These are phyloP conservation scores for Panurus biarmicus DNA, from an alignment of 2,113 vertebrate genomes.

Conservation along the genomic window DNA sequence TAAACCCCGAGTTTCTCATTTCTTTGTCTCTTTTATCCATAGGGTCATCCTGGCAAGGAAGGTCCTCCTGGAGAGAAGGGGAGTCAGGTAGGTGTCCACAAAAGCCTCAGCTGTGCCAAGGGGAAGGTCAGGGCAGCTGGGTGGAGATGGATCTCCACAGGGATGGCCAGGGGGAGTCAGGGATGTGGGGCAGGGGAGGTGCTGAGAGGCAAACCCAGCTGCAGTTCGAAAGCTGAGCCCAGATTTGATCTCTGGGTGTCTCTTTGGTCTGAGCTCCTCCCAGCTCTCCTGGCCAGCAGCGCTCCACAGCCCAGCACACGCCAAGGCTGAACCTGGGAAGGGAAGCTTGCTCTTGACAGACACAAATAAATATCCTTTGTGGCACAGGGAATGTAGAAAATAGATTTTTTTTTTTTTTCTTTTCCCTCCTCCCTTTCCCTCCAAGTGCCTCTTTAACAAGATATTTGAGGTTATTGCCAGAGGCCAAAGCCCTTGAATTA, in stretches of 20 bases:
- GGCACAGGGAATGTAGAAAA: background rate
- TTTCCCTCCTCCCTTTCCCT: background rate
- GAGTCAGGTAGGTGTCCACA: constrained; percentile 71
- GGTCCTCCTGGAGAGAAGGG: constrained; percentile 93
- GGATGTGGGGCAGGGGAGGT: background rate
- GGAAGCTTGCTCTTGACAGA: background rate
- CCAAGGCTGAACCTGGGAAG: background rate
- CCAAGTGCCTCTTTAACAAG: background rate
- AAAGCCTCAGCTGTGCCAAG: background rate
- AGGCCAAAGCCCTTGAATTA: background rate
- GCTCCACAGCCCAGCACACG: fast-evolving
- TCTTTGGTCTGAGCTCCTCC: background rate
- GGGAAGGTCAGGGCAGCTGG: background rate
- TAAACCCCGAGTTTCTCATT: background rate
- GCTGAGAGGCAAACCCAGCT: background rate
- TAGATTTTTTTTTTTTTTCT: too few relatives aligned
- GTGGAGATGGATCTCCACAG: background rate
- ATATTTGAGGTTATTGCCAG: background rate
- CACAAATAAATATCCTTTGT: background rate
- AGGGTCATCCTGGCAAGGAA: constrained; percentile 98
- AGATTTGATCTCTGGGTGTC: background rate
- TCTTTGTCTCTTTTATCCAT: constrained; percentile 11
- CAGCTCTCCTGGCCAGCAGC: background rate
- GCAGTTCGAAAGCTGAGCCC: background rate
- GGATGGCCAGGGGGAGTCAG: background rate